Percentiles rank a stretch among this genome's conserved stretches.
Conservation (phyloP, 2,888 invertebrate genomes). For the Tipula helvola region DNA sequence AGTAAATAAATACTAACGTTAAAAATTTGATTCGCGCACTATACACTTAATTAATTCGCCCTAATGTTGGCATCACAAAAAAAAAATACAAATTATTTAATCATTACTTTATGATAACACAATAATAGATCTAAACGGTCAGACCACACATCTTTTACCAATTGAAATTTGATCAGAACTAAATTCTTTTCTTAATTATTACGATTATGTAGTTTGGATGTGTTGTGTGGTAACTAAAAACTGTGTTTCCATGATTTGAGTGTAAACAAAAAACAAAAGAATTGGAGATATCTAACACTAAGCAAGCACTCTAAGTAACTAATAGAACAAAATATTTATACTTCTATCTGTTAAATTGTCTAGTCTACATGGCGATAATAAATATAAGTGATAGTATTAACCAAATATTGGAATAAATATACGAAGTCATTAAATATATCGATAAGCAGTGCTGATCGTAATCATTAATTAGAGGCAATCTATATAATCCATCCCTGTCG, state of each 20-base stretch:
- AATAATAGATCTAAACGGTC: not conserved
- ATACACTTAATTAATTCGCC: not conserved
- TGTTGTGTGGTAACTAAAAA: not conserved
- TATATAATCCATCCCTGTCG: not conserved
- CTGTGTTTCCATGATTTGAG: not conserved
- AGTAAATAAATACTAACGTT: not conserved
- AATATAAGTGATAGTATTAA: no score
- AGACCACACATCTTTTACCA: not conserved
- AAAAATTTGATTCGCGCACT: not conserved
- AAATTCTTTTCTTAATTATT: not conserved
- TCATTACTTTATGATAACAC: not conserved
- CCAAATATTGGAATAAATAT: no score
- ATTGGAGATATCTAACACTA: no score
- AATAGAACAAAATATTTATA: no score
- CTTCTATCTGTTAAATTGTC: no score
- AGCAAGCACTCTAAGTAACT: no score
- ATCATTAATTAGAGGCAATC: no score
- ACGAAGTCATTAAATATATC: no score
- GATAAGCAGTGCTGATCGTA: no score
- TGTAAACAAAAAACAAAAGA: not conserved
- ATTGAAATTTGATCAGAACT: not conserved
- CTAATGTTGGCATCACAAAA: not conserved
- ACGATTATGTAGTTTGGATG: not conserved
- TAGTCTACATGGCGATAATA: no score
- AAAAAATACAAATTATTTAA: not conserved